Evolutionary conservation across 1,140 invertebrate genomes (phyloP).

Genomic region (Penaeus japonicus): DNA sequence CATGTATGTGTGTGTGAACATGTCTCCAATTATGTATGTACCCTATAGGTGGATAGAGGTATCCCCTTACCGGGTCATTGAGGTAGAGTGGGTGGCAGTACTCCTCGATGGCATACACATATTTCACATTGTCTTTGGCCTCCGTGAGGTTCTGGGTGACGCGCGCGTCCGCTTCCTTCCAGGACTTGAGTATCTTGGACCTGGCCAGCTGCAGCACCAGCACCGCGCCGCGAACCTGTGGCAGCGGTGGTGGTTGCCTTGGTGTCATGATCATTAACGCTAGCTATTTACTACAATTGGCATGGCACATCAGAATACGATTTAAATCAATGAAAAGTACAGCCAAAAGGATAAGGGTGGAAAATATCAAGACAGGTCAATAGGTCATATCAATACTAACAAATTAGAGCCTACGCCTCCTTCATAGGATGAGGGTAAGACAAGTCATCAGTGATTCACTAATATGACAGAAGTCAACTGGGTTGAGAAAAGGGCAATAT

Average conservation of each 20-base stretch:
- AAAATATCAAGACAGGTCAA: too few species aligned
- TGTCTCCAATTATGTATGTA: background rate
- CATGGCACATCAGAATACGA: too few species aligned
- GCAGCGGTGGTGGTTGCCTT: background rate
- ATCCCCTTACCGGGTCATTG: constrained; percentile 61
- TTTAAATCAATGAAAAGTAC: too few species aligned
- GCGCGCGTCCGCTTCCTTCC: constrained; percentile 86
- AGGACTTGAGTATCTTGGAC: constrained; percentile 84
- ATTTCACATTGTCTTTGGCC: constrained; percentile 74
- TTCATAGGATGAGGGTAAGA: too few species aligned
- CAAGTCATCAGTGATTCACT: too few species aligned
- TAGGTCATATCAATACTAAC: too few species aligned
- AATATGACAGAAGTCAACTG: too few species aligned
- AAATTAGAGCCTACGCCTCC: too few species aligned
- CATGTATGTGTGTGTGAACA: background rate
- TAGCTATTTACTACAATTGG: too few species aligned
- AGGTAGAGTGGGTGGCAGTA: constrained; percentile 93
- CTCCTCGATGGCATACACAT: constrained; percentile 75
- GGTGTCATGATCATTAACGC: too few species aligned
- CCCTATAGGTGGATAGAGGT: background rate
- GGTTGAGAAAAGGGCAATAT: too few species aligned
- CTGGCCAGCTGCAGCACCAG: constrained; percentile 80
- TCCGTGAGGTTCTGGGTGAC: constrained; percentile 93
- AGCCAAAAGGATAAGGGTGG: too few species aligned
- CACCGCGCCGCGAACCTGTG: constrained; percentile 75